Base-by-base conservation (phyloP, 2,797 vertebrate species). In the Chrosomus eos region DNA sequence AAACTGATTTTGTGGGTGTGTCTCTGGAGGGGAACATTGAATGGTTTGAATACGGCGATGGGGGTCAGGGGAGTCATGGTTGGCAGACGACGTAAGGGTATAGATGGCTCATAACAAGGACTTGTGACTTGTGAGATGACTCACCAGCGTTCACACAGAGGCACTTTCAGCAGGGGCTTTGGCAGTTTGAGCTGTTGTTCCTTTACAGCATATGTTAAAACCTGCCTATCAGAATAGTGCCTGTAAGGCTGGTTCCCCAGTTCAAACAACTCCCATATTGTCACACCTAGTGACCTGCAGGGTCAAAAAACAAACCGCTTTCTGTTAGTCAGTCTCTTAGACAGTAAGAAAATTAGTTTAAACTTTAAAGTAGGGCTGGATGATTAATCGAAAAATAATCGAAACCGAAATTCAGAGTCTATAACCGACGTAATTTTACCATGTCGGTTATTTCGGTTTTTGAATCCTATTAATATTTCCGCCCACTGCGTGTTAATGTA, bases 181-280 rank as follows among this genome's bases (percentile, higher is more conserved):
- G 97, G 95, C 87, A 99, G 94, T 92, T 98, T 99, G 82, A 99
- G 96, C 92, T 99, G 98, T 94, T 99, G 97, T 85, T 99, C 98
- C 89, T 98, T 97, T 91, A 99, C 95, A 53, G 97, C 96, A 0
- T 98, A 98, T 60, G 96, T 96, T 81, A 99, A 95, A 92, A 99
- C 98, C 93, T 99, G 97, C 87, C 96, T 95, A 93, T 99, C 98
- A 0, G 97, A 97, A 90, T 97, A 98, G 79, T 96, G 96, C 76
- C 95, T 94, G 86, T 99, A 99, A 8, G 98, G 98, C 93, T 99
- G 98, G 60, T 92, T 93, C 19, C 98, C 98, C 93, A 99, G 90
- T 93, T 99, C 98, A 60, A 98, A 97, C 84, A 99, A 95, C 93
- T 99, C 98, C 98, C 98, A 99, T 88, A 99, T 91, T 73, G 97